Percentiles rank a stretch among this genome's conserved stretches.
Evolutionary conservation across 2,113 vertebrate species (phyloP).

Genomic region (Caloenas nicobarica): DNA sequence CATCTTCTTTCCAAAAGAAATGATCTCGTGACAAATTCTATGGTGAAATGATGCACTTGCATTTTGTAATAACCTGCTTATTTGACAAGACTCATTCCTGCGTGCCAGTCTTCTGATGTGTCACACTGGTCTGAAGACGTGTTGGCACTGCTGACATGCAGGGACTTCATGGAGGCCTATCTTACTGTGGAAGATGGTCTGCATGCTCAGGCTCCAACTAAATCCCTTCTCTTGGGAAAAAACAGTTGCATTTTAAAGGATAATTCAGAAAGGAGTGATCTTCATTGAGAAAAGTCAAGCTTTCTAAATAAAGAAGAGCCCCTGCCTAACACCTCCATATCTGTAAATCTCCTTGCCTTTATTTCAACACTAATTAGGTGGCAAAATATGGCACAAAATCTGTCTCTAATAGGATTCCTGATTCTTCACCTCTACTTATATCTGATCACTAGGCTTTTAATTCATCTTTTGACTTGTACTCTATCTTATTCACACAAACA

Average conservation of each 20-base stretch:
- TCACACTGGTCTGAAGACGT: neutral
- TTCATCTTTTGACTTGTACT: neutral
- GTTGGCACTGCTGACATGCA: neutral
- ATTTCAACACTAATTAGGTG: neutral
- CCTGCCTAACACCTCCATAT: neutral
- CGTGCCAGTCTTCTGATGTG: neutral
- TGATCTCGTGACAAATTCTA: neutral
- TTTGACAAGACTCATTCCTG: conserved; percentile 23
- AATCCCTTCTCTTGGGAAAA: neutral
- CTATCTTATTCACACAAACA: neutral
- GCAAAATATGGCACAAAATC: neutral
- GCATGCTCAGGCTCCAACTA: neutral
- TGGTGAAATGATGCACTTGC: neutral
- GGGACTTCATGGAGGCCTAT: neutral
- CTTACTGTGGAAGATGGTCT: neutral
- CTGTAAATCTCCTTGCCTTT: neutral
- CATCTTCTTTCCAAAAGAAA: neutral
- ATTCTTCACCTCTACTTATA: neutral
- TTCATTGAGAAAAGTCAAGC: neutral
- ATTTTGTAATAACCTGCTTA: conserved; percentile 7
- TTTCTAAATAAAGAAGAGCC: neutral
- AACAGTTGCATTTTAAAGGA: neutral
- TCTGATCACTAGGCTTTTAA: neutral
- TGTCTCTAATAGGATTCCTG: neutral
- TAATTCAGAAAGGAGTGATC: neutral